Percentiles rank a stretch among this genome's conserved stretches.
These are phyloP conservation scores for Coleophora flavipennella DNA, from an alignment of 2,888 invertebrate species.

Conservation along the genomic window DNA sequence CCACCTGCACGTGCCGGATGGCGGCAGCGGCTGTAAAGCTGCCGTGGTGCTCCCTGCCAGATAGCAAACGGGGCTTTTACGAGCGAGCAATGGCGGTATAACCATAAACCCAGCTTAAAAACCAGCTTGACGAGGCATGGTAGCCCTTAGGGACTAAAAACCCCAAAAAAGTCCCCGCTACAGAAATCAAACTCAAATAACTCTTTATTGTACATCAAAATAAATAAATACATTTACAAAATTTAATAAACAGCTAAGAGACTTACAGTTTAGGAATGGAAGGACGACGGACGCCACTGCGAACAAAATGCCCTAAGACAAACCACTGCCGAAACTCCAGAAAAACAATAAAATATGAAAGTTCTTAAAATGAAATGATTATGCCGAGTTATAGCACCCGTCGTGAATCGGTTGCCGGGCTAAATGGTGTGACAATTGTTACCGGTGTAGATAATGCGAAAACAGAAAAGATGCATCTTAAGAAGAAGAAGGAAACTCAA, in stretches of 20 bases:
- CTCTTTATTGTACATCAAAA: too few species aligned
- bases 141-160: constrained; percentile 8
- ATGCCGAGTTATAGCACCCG: constrained; percentile 1
- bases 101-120: constrained; percentile 9
- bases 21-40: constrained; percentile 6
- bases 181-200: too few species aligned
- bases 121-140: constrained; percentile 7
- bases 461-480: background rate
- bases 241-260: too few species aligned
- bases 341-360: constrained; percentile 3
- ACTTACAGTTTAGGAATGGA: too few species aligned
- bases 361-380: background rate
- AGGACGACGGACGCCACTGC: constrained; percentile 5
- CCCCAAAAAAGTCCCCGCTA: constrained; percentile 3
- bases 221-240: too few species aligned
- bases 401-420: background rate
- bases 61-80: constrained; percentile 14
- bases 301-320: background rate
- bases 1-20: constrained; percentile 3
- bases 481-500: background rate
- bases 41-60: constrained; percentile 15
- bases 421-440: background rate
- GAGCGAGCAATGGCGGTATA: constrained; percentile 16
- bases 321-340: background rate
- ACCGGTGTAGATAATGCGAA: background rate